Percentiles rank a stretch among this genome's conserved stretches.
These are phyloP conservation scores for Ptychochromis oligacanthus DNA, from an alignment of 2,113 vertebrate genomes.

Conservation along the genomic window DNA sequence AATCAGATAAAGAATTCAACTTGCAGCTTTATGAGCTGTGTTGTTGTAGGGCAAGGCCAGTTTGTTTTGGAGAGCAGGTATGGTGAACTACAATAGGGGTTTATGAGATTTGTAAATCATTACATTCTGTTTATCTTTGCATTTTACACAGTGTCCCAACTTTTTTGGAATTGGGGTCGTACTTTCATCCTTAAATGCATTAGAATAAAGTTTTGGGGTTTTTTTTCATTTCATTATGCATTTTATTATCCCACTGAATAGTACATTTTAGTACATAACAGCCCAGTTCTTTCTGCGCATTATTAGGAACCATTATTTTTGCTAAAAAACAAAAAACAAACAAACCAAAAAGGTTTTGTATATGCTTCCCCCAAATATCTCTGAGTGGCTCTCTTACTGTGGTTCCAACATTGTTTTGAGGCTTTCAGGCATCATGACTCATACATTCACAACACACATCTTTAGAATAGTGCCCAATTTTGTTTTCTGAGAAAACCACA, in stretches of 20 bases:
- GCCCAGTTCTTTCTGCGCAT: background rate
- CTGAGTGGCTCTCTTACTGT: background rate
- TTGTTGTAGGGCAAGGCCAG: too few species aligned
- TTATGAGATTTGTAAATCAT: too few species aligned
- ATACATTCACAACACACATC: background rate
- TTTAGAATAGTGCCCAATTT: background rate
- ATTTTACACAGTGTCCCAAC: too few species aligned
- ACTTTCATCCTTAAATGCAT: background rate
- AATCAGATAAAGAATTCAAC: background rate
- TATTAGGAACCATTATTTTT: background rate
- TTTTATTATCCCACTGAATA: background rate
- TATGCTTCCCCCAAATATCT: background rate
- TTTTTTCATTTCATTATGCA: background rate
- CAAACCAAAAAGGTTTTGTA: background rate
- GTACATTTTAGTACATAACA: background rate
- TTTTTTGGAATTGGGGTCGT: too few species aligned
- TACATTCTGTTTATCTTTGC: too few species aligned
- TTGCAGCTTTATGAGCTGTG: rapidly evolving
- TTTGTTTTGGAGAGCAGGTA: background rate
- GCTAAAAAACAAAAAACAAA: too few species aligned
- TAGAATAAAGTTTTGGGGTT: rapidly evolving
- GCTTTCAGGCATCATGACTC: constrained; percentile 20
- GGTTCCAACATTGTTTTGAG: background rate
- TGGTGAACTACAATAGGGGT: background rate
- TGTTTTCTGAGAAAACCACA: background rate